These are phyloP conservation scores for Atethmia centrago DNA, from an alignment of 2,888 invertebrate species.

Conservation along the genomic window DNA sequence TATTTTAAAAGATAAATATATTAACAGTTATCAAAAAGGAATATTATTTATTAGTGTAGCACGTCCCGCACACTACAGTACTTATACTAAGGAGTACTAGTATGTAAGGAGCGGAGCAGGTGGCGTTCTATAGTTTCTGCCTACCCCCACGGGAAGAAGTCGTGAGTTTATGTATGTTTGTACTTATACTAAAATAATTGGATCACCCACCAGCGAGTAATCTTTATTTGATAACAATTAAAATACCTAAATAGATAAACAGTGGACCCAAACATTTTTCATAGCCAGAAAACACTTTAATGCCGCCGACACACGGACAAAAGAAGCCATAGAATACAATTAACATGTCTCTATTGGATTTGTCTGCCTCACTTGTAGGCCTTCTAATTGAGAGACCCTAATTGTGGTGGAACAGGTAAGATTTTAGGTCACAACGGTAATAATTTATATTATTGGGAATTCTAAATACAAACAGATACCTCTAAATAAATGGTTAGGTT, in stretches of 20 bases:
- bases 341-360: neutral
- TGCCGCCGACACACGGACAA: neutral
- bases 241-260: neutral
- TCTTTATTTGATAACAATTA: neutral
- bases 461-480: neutral
- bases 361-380: neutral
- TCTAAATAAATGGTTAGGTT: neutral
- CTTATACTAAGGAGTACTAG: no score
- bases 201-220: neutral
- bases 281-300: neutral
- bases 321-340: neutral
- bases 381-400: neutral
- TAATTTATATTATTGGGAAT: neutral
- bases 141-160: no score
- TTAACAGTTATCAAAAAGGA: no score
- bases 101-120: no score
- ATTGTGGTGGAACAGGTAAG: neutral
- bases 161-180: no score
- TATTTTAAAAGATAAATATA: no score
- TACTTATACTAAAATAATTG: neutral
- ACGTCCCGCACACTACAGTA: no score
- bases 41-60: no score
- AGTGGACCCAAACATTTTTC: no score
- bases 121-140: no score
- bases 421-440: neutral